Conservation (phyloP, 1,140 invertebrate species). For the Lasaia peninsularis region DNA sequence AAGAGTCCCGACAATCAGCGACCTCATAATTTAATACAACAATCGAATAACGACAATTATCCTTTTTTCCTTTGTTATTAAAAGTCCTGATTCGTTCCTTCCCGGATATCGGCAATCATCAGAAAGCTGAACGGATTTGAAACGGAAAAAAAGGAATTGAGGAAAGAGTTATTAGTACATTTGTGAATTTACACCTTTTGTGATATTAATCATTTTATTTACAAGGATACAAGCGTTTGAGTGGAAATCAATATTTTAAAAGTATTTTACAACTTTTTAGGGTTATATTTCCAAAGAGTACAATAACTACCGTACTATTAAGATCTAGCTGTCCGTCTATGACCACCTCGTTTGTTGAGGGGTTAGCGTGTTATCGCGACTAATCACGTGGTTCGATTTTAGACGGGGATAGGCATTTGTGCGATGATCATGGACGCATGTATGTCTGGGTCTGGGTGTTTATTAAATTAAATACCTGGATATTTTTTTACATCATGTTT, state of each 20-base stretch:
- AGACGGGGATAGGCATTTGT: too few species aligned
- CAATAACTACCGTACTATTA: too few species aligned
- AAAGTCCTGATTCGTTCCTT: conserved; percentile 49
- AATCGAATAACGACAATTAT: conserved; percentile 65
- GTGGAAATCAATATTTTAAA: not conserved
- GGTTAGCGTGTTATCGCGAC: too few species aligned
- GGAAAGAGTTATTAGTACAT: conserved; percentile 24
- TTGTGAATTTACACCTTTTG: not conserved
- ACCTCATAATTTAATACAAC: conserved; percentile 40
- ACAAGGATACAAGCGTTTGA: not conserved
- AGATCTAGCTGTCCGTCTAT: too few species aligned
- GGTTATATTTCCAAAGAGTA: too few species aligned
- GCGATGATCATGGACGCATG: too few species aligned
- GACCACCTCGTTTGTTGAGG: too few species aligned
- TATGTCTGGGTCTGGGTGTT: too few species aligned
- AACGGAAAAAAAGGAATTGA: conserved; percentile 35
- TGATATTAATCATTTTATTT: not conserved
- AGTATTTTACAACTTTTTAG: too few species aligned
- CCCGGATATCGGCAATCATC: conserved; percentile 69
- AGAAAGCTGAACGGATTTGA: conserved; percentile 27
- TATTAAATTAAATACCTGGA: too few species aligned
- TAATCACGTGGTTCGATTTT: too few species aligned
- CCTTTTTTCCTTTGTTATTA: conserved; percentile 62
- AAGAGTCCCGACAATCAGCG: conserved; percentile 20
- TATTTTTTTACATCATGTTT: too few species aligned